Conservation (phyloP, 2,113 vertebrate species). For the Blennius ocellaris region DNA sequence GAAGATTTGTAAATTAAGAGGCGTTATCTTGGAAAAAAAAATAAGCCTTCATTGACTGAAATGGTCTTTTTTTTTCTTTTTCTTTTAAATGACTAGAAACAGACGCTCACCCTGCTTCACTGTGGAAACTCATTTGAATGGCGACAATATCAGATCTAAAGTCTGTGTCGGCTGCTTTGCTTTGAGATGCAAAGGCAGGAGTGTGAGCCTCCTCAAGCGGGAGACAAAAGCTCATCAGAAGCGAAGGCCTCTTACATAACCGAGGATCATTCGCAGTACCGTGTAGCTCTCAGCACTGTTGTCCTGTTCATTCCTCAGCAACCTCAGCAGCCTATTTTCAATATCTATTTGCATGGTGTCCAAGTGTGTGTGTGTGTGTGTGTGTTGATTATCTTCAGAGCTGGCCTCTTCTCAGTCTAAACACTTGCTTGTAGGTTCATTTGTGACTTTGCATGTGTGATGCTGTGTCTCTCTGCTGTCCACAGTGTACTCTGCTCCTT, state of each 20-base stretch:
- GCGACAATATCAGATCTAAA: background rate
- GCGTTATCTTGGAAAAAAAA: conserved; percentile 23
- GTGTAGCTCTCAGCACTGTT: conserved; percentile 6
- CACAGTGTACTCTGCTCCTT: too few relatives aligned
- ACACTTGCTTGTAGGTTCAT: too few relatives aligned
- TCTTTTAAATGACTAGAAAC: background rate
- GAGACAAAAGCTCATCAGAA: conserved; percentile 32
- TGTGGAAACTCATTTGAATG: conserved; percentile 19
- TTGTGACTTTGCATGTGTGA: too few relatives aligned
- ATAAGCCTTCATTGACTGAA: background rate
- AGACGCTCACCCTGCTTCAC: background rate
- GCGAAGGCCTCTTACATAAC: conserved; percentile 9
- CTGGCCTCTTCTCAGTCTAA: too few relatives aligned
- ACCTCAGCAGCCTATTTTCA: background rate
- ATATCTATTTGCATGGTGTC: too few relatives aligned
- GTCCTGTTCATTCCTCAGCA: background rate
- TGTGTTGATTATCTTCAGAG: too few relatives aligned
- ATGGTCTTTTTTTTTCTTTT: background rate
- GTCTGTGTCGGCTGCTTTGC: conserved; percentile 7
- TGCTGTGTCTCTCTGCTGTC: too few relatives aligned
- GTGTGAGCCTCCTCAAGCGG: conserved; percentile 16
- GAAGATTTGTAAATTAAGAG: conserved; percentile 46
- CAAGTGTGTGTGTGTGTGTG: too few relatives aligned
- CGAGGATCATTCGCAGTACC: background rate
- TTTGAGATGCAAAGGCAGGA: conserved; percentile 15